A percentile compares a stretch with the other conserved stretches of the same genome.
phyloP scores from a whole-genome alignment of 1,140 invertebrate species.

The Apis mellifera region DNA sequence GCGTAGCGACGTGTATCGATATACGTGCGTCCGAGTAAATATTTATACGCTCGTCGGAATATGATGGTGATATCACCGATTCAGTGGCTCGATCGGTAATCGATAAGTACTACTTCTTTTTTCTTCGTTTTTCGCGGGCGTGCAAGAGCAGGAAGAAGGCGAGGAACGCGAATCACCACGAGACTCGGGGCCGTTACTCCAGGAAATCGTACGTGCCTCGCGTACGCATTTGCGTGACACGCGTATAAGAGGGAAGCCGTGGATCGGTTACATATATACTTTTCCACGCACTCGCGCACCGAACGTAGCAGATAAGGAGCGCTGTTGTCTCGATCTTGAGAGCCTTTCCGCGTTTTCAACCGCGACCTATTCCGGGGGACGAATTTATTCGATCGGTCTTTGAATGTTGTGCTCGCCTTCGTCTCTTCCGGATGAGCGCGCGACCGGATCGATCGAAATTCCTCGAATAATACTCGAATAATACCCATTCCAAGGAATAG shows the following conservation, averaged over 20 bases:
- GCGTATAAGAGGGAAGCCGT: constrained; percentile 25
- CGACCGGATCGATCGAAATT: background rate
- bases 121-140: constrained; percentile 41
- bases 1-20: background rate
- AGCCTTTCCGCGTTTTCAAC: constrained; percentile 62
- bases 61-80: constrained; percentile 36
- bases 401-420: background rate
- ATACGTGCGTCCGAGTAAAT: too few relatives aligned
- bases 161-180: background rate
- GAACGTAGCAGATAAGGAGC: constrained; percentile 51
- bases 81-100: constrained; percentile 31
- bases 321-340: constrained; percentile 49
- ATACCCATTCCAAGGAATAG: too few relatives aligned
- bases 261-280: constrained; percentile 29
- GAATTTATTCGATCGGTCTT: constrained; percentile 46
- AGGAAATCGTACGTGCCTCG: constrained; percentile 59
- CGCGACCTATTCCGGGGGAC: constrained; percentile 51
- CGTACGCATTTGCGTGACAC: constrained; percentile 53
- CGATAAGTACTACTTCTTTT: constrained; percentile 41
- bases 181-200: constrained; percentile 59
- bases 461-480: background rate
- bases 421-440: constrained; percentile 13
- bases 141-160: constrained; percentile 45
- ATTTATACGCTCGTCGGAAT: background rate
- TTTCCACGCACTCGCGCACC: constrained; percentile 43